These are phyloP conservation scores for Nezara viridula DNA, from an alignment of 2,888 invertebrate genomes.

Conservation along the genomic window DNA sequence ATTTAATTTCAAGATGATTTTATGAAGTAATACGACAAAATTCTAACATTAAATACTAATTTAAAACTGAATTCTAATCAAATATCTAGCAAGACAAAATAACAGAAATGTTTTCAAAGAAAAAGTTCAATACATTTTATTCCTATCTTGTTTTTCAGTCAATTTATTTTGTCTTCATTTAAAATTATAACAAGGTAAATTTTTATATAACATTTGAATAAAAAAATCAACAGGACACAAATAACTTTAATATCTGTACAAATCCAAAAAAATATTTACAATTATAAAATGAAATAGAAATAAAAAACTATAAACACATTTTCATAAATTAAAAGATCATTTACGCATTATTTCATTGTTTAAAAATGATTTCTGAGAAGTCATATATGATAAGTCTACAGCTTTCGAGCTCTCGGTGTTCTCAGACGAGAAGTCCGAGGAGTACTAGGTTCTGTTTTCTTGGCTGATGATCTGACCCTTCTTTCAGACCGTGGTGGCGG, in stretches of 20 bases:
- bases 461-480: neutral
- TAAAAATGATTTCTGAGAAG: too few relatives aligned
- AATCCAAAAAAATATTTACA: neutral
- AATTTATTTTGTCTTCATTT: neutral
- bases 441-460: slow-evolving; percentile 23
- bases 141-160: neutral
- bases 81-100: neutral
- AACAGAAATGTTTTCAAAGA: neutral
- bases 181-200: neutral
- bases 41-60: neutral
- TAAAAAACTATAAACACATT: neutral
- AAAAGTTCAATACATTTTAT: neutral
- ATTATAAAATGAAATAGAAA: neutral
- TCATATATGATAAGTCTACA: neutral
- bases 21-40: neutral
- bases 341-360: neutral
- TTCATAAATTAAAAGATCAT: neutral
- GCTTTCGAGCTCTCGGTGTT: neutral
- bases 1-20: too few relatives aligned
- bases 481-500: slow-evolving; percentile 13
- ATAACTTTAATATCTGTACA: slow-evolving; percentile 17
- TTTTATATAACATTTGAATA: neutral
- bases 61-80: neutral
- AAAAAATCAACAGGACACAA: neutral
- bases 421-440: slow-evolving; percentile 18